Percentiles rank a stretch among this genome's conserved stretches.
phyloP scores from a whole-genome alignment of 1,140 invertebrate species.

The Calephelis nemesis region DNA sequence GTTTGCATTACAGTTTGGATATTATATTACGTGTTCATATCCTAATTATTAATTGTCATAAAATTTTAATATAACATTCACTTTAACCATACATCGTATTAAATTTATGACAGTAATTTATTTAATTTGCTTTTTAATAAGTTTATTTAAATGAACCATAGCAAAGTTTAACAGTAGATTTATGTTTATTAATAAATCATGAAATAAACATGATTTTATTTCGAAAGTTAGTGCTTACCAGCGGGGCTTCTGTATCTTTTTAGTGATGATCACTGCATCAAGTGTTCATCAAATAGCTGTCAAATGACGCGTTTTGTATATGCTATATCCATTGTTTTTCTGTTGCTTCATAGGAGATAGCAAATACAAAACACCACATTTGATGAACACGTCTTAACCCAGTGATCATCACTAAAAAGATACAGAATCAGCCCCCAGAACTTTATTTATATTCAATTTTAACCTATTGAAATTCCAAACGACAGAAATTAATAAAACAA shows the following conservation, averaged over 20 bases:
- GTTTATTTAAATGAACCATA: conserved; percentile 9
- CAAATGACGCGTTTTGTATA: too few species aligned
- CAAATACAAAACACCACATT: too few species aligned
- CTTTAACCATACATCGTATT: conserved; percentile 37
- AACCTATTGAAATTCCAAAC: too few species aligned
- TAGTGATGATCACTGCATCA: too few species aligned
- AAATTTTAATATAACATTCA: conserved; percentile 42
- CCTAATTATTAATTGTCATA: conserved; percentile 46
- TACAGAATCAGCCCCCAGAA: not conserved
- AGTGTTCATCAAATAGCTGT: too few species aligned
- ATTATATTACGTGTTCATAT: conserved; percentile 47
- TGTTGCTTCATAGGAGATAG: not conserved
- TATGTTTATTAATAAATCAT: not conserved
- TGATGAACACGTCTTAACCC: too few species aligned
- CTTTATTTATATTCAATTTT: too few species aligned
- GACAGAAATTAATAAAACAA: not conserved
- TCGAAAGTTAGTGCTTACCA: conserved; percentile 3
- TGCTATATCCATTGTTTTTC: not conserved
- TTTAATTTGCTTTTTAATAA: conserved; percentile 27
- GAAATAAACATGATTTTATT: not conserved
- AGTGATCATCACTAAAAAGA: too few species aligned
- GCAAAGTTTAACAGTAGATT: not conserved
- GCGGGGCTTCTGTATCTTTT: not conserved
- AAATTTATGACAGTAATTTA: conserved; percentile 26
- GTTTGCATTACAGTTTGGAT: conserved; percentile 50